Evolutionary conservation across 2,797 vertebrate genomes (phyloP), one percentile per base, ranked within the genome.

Genomic region (Coregonus sp.): DNA sequence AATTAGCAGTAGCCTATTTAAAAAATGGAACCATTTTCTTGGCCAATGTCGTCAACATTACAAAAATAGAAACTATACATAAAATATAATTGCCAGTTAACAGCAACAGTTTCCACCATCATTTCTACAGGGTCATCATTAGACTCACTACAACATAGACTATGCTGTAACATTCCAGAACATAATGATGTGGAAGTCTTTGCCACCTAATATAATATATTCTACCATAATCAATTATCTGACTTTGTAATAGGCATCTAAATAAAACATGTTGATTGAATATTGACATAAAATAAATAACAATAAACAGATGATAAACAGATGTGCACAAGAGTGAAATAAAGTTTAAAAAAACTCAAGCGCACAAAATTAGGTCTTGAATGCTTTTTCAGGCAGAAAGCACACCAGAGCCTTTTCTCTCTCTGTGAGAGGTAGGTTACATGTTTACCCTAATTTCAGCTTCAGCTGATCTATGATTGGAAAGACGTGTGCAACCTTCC

Each of bases 401-500:
- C 75, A 80, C 79, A 78, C 37, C 4, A 4, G 7, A 2, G 78
- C 73, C 12, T 59, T n/a, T 33, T 31, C 65, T 70, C 73, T 72
- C 66, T 84, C 74, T 83, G 84, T 85, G 84, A 25, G n/a, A 63
- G 20, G 20, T 29, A 86, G 77, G 75, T 81, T 83, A 83, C 75
- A 77, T 76, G 76, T 74, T 85, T 81, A 82, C 56, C 40, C 70
- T 77, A 73, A 81, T 82, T 83, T 80, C 72, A 75, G 82, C 72
- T 74, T 7, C 71, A 76, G 74, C 81, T 52, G 47, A 65, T 73
- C 80, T 73, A 35, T 79, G 79, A 89, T 89, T 79, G 75, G 87
- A 82, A 80, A 80, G 85, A 89, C 80, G 29, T 89, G 91, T 91
- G 85, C 86, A 91, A 84, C 81, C 82, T 90, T 89, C 86, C 83